A percentile compares a stretch with the other conserved stretches of the same genome.
phyloP scores from a whole-genome alignment of 30 jellyfish, hydroid and myxozoan genomes.

The Hydractinia symbiolongicarpus region DNA sequence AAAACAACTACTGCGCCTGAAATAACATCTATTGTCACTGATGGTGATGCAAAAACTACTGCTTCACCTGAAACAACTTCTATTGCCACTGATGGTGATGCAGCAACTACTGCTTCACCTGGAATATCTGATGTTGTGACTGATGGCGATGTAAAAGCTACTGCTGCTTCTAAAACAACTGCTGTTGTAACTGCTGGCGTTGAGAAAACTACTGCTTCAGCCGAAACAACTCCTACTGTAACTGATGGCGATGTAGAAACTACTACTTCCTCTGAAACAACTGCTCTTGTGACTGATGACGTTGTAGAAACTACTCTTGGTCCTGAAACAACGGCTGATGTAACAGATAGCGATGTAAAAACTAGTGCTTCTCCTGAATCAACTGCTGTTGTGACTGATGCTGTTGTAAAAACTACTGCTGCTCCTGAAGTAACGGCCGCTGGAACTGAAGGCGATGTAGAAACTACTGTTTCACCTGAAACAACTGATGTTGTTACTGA shows the following conservation, averaged over 20 bases:
- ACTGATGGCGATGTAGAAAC: neutral
- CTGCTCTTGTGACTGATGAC: neutral
- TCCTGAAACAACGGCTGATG: neutral
- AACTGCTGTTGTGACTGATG: neutral
- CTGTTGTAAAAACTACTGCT: neutral
- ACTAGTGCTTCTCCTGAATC: neutral
- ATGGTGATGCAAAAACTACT: neutral
- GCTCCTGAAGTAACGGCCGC: neutral
- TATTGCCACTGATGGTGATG: neutral
- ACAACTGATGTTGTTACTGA: neutral
- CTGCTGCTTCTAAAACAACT: neutral
- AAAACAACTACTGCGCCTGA: neutral
- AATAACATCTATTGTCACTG: neutral
- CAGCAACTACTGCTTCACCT: neutral
- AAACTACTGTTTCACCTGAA: neutral
- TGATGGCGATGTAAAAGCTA: neutral
- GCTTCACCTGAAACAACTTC: constrained; percentile 1
- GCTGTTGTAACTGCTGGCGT: neutral
- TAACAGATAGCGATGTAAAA: neutral
- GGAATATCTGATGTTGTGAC: neutral
- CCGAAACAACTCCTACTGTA: neutral
- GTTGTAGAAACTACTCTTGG: neutral
- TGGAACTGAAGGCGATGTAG: neutral
- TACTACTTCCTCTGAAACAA: neutral
- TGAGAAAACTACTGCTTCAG: neutral